A percentile compares a stretch with the other conserved stretches of the same genome.
phyloP scores from a whole-genome alignment of 2,888 invertebrate genomes.

The Orchesella flavescens region DNA sequence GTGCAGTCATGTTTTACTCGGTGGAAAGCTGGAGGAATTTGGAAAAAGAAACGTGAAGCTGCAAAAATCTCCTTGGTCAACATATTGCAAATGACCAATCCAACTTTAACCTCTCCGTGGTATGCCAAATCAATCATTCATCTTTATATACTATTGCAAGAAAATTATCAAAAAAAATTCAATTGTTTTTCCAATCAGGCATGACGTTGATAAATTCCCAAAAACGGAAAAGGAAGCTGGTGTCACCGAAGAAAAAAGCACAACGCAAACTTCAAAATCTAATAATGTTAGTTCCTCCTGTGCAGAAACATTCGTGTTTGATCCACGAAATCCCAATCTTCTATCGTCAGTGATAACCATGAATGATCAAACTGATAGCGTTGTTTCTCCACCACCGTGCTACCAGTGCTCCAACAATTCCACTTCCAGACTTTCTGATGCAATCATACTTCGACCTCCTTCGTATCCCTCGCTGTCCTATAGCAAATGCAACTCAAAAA shows the following conservation, averaged over 20 bases:
- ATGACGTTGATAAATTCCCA: too few relatives aligned
- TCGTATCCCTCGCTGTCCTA: too few relatives aligned
- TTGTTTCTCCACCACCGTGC: slow-evolving; percentile 17
- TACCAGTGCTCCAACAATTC: background rate
- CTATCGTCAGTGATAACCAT: slow-evolving; percentile 13
- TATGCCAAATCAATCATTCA: background rate
- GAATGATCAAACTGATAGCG: background rate
- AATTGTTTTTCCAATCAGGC: background rate
- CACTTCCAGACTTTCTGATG: too few relatives aligned
- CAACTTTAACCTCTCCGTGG: slow-evolving; percentile 21
- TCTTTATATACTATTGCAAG: background rate
- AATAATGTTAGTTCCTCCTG: too few relatives aligned
- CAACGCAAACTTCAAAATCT: too few relatives aligned
- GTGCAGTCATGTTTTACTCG: slow-evolving; percentile 25
- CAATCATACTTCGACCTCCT: too few relatives aligned
- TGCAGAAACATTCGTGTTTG: background rate
- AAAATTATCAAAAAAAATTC: background rate
- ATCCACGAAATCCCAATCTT: slow-evolving; percentile 24
- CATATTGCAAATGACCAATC: slow-evolving; percentile 38
- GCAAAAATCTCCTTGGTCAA: slow-evolving; percentile 34
- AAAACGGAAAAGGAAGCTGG: background rate
- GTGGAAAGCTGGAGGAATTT: slow-evolving; percentile 1
- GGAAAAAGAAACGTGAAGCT: slow-evolving; percentile 23
- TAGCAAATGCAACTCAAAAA: too few relatives aligned
- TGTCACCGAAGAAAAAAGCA: background rate